Percentiles rank a stretch among this genome's conserved stretches.
Conservation (phyloP, 2,113 vertebrate species). For the Micronycteris hirsuta region DNA sequence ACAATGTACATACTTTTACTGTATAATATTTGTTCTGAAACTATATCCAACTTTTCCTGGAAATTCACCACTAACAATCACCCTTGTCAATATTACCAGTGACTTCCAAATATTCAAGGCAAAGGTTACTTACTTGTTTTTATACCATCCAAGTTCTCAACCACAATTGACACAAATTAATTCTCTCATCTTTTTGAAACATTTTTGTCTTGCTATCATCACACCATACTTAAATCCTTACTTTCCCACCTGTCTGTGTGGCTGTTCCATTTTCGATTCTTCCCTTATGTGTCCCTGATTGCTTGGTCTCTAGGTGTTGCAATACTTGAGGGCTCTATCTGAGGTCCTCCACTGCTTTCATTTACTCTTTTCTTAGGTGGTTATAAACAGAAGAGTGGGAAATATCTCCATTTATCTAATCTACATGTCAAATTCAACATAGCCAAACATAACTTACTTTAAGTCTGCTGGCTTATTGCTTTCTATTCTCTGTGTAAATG, state of each 20-base stretch:
- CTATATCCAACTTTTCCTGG: background rate
- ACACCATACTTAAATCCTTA: background rate
- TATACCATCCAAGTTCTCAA: background rate
- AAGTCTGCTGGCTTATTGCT: background rate
- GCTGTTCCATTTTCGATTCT: background rate
- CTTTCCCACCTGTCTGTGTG: background rate
- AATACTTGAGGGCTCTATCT: background rate
- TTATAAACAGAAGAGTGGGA: background rate
- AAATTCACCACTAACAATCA: background rate
- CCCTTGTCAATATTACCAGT: background rate
- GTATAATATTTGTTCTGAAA: background rate
- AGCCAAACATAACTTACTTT: background rate
- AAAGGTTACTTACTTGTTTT: background rate
- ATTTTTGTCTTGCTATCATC: background rate
- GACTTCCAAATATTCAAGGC: background rate
- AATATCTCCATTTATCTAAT: background rate
- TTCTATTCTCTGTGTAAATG: background rate
- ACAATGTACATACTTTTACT: background rate
- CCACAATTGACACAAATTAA: background rate
- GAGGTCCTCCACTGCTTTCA: background rate
- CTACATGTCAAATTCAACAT: background rate
- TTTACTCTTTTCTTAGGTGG: background rate
- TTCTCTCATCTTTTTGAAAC: background rate
- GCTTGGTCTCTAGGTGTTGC: background rate
- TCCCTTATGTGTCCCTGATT: background rate